Conservation (phyloP, 2,888 invertebrate genomes). For the Dolichomitus sp. region DNA sequence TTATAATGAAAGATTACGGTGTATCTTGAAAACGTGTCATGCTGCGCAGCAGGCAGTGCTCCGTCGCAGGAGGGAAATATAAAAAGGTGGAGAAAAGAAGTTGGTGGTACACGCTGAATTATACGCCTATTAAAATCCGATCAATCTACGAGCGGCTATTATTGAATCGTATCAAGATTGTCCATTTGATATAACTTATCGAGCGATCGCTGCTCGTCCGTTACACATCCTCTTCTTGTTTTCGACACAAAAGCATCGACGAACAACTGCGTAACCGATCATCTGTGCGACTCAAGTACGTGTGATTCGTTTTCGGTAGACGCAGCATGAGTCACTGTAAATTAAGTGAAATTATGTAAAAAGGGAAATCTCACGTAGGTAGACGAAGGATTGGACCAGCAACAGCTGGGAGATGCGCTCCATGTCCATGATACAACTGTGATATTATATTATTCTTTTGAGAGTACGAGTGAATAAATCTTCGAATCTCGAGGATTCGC, state of each 20-base stretch:
- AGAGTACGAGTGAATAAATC: constrained; percentile 50
- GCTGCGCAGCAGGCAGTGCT: constrained; percentile 50
- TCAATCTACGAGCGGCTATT: constrained; percentile 70
- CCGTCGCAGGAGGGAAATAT: constrained; percentile 36
- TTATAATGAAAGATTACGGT: constrained; percentile 76
- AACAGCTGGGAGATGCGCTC: constrained; percentile 70
- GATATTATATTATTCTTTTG: constrained; percentile 83
- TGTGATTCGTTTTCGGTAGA: constrained; percentile 12
- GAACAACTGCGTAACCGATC: constrained; percentile 18
- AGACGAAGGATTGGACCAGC: constrained; percentile 54
- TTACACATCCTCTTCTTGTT: constrained; percentile 25
- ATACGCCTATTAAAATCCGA: constrained; percentile 69
- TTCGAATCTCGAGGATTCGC: constrained; percentile 34
- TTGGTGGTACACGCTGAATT: constrained; percentile 61
- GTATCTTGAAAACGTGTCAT: constrained; percentile 65
- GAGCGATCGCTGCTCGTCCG: constrained; percentile 48
- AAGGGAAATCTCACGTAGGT: constrained; percentile 22
- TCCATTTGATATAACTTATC: constrained; percentile 70
- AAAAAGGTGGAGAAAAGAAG: constrained; percentile 21
- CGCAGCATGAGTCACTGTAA: not conserved
- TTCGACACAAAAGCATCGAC: constrained; percentile 16
- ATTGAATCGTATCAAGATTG: constrained; percentile 70
- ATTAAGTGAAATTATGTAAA: constrained; percentile 13
- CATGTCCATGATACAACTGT: constrained; percentile 85
- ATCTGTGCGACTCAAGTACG: not conserved